Evolutionary conservation across 2,113 vertebrate species (phyloP), one percentile per base, ranked within the genome.

Genomic region (Pseudorectes ferrugineus): DNA sequence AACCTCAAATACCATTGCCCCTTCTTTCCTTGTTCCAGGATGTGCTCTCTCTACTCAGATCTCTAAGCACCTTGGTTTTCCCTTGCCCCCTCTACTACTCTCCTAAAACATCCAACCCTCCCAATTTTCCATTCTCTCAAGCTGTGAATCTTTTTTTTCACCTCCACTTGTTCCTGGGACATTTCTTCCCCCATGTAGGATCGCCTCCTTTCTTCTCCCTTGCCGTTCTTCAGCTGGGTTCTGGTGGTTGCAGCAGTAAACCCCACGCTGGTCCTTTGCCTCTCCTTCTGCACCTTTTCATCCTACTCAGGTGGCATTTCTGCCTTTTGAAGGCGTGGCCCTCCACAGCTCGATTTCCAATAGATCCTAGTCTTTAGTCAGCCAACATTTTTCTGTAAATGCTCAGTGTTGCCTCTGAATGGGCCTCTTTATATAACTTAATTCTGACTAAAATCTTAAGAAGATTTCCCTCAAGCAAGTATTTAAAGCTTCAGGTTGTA

Each of bases 251-350:
- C 58, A 67, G 22, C 25, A 45, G 16, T 10, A 75, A 92, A 75
- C 5, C 2, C 36, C 43, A 12, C 0, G 0, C 20, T 12, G 38
- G 17, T 63, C 35, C 35, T 61, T 57, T n/a, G 22, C 25, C 36
- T 51, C 13, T 63, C 28, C 49, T 38, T 52, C 45, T 70, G 21
- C 38, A 43, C 25, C 29, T 77, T 85, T 67, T 62, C 36, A 51
- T 61, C 49, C 26, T 28, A 14, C 48, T 58, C 14, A 35, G 24
- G 20, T 29, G 26, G 3, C 48, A 54, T 16, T 28, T 72, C 59
- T 84, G 33, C 29, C 26, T 57, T 61, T 40, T 10, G 12, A 36
- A 33, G 10, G 28, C 21, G 55, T 67, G n/a, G 35, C 5, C 28
- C 28, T 83, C 12, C 54, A 55, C 11, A 36, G 46, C 7, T 61